Percentiles rank a stretch among this genome's conserved stretches.
Evolutionary conservation across 2,113 vertebrate species (phyloP).

Genomic region (Pipa parva): DNA sequence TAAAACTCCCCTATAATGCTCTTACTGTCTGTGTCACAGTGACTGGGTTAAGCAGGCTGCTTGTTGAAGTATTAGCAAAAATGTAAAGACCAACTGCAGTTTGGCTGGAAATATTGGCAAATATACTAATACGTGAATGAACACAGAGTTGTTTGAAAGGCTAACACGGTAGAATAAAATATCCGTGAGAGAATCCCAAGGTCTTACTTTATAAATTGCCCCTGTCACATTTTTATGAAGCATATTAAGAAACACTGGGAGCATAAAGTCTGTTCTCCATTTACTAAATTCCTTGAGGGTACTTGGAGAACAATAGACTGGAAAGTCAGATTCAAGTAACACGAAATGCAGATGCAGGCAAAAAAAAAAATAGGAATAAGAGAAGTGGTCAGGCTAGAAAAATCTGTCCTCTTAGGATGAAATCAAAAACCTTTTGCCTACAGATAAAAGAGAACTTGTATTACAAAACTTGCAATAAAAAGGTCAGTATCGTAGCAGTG

Average conservation of each 20-base stretch:
- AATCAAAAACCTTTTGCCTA: background rate
- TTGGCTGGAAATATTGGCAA: slow-evolving; percentile 21
- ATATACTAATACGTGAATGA: slow-evolving; percentile 15
- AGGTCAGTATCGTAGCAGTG: background rate
- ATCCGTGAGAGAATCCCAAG: slow-evolving; percentile 28
- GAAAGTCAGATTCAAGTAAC: slow-evolving; percentile 11
- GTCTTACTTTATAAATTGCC: slow-evolving; percentile 36
- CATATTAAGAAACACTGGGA: slow-evolving; percentile 34
- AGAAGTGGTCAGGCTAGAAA: background rate
- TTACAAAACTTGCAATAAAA: background rate
- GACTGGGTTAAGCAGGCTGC: slow-evolving; percentile 2
- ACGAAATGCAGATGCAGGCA: slow-evolving; percentile 14
- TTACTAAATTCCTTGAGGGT: slow-evolving; percentile 35
- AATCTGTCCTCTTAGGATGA: background rate
- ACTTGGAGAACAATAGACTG: slow-evolving; percentile 17
- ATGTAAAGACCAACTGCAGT: slow-evolving; percentile 1
- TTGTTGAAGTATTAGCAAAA: slow-evolving; percentile 18
- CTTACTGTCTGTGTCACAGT: background rate
- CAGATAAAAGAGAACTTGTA: background rate
- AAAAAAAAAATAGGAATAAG: slow-evolving; percentile 2
- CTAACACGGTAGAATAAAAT: slow-evolving; percentile 20
- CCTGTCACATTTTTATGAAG: slow-evolving; percentile 41
- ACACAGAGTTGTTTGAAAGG: slow-evolving; percentile 11
- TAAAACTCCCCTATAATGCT: background rate
- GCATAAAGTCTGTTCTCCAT: slow-evolving; percentile 34